Conservation (phyloP, 1,140 invertebrate genomes). For the Psilanteris sp. region DNA sequence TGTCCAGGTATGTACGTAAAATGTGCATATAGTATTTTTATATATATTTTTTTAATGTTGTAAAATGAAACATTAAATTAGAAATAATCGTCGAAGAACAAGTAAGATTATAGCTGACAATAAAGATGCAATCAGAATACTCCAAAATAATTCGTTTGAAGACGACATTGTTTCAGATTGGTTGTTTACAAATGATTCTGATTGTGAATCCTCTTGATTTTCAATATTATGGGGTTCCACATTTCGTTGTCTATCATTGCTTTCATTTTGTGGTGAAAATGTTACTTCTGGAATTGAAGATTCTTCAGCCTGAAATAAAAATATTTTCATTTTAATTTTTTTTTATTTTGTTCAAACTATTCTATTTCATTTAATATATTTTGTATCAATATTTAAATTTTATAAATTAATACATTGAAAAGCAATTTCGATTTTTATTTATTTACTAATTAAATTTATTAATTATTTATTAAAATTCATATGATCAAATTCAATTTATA, state of each 20-base stretch:
- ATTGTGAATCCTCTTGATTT: conserved; percentile 57
- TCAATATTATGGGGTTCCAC: conserved; percentile 57
- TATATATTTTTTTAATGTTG: neutral
- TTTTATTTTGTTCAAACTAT: neutral
- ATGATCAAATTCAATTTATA: too few relatives aligned
- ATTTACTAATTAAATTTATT: too few relatives aligned
- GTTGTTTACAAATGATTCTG: conserved; percentile 37
- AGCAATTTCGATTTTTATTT: too few relatives aligned
- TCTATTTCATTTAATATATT: too few relatives aligned
- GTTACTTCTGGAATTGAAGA: conserved; percentile 60
- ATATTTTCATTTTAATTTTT: neutral
- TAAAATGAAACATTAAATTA: conserved; percentile 54
- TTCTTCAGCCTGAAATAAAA: conserved; percentile 72
- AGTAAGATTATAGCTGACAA: conserved; percentile 75
- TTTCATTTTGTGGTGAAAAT: conserved; percentile 58
- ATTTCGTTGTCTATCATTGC: conserved; percentile 70
- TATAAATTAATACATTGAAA: too few relatives aligned
- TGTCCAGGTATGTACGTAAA: conserved; percentile 10
- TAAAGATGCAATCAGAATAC: conserved; percentile 71
- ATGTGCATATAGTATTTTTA: conserved; percentile 16
- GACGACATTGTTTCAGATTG: conserved; percentile 68
- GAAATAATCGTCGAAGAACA: conserved; percentile 74
- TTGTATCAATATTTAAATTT: too few relatives aligned
- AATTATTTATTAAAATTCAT: too few relatives aligned
- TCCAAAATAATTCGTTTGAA: conserved; percentile 76